Evolutionary conservation across 2,797 vertebrate genomes (phyloP).

Genomic region (Meda fulgida): DNA sequence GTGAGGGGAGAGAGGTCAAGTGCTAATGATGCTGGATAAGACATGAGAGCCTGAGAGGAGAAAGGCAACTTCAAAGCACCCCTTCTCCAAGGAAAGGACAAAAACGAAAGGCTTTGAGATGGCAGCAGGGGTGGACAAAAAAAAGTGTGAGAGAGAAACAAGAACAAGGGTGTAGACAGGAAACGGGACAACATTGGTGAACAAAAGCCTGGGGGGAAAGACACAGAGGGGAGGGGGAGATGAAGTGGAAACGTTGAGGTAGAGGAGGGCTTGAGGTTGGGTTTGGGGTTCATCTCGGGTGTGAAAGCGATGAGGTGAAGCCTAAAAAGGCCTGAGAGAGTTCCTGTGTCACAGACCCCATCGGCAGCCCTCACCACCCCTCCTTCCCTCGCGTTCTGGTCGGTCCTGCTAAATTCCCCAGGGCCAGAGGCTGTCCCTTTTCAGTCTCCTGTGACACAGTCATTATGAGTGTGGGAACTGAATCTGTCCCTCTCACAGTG

Average conservation of each 20-base stretch:
- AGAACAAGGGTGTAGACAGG: constrained; percentile 58
- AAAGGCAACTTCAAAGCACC: constrained; percentile 47
- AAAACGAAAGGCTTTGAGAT: constrained; percentile 53
- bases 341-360: constrained; percentile 75
- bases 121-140: constrained; percentile 66
- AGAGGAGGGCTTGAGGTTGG: constrained; percentile 44
- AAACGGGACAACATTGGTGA: constrained; percentile 71
- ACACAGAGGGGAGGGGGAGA: constrained; percentile 63
- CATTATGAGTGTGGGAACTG: constrained; percentile 90
- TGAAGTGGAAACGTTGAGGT: constrained; percentile 64
- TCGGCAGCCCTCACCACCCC: constrained; percentile 47
- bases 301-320: constrained; percentile 73
- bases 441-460: constrained; percentile 87
- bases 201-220: constrained; percentile 71
- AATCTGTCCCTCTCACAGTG: constrained; percentile 73
- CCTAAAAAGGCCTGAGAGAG: constrained; percentile 73
- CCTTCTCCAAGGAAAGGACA: background rate
- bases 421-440: constrained; percentile 80
- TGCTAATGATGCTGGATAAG: constrained; percentile 75
- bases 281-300: constrained; percentile 70
- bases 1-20: constrained; percentile 72
- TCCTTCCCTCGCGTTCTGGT: constrained; percentile 61
- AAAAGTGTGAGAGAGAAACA: constrained; percentile 37
- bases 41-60: constrained; percentile 48
- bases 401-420: constrained; percentile 77